A percentile compares a stretch with the other conserved stretches of the same genome.
phyloP scores from a whole-genome alignment of 1,140 invertebrate species.

The Drosophila micromelanica region DNA sequence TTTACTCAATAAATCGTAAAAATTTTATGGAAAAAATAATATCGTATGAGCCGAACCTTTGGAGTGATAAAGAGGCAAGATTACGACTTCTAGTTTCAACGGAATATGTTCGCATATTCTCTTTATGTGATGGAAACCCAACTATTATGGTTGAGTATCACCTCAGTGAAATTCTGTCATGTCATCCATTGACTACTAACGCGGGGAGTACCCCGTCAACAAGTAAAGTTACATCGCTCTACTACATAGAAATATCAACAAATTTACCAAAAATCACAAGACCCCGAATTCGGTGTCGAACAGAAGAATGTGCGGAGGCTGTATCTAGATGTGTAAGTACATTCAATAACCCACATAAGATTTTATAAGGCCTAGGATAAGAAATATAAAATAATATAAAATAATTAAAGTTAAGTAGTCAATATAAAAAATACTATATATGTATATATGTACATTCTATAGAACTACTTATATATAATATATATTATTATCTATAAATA shows the following conservation, averaged over 20 bases:
- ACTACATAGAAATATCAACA: constrained; percentile 92
- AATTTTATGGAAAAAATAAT: constrained; percentile 93
- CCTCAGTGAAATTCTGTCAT: constrained; percentile 85
- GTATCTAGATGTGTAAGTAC: constrained; percentile 87
- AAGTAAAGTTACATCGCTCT: constrained; percentile 78
- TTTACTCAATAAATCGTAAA: constrained; percentile 91
- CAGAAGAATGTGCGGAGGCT: constrained; percentile 90
- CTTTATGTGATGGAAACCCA: constrained; percentile 85
- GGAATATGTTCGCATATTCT: constrained; percentile 91
- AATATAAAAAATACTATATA: too few species aligned
- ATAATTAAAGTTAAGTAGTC: too few species aligned
- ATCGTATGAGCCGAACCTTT: constrained; percentile 90
- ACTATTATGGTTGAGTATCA: constrained; percentile 89
- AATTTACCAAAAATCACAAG: constrained; percentile 86
- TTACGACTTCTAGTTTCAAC: constrained; percentile 90
- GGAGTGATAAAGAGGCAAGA: constrained; percentile 88
- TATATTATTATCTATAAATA: too few species aligned
- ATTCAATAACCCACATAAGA: background rate
- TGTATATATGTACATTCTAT: too few species aligned
- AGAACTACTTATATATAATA: too few species aligned
- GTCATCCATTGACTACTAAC: constrained; percentile 86
- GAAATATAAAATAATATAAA: too few species aligned
- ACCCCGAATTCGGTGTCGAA: constrained; percentile 93
- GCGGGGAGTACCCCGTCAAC: constrained; percentile 84
- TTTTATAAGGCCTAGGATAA: background rate